A percentile compares a stretch with the other conserved stretches of the same genome.
Conservation (phyloP, 2,888 invertebrate species). For the Troilus luridus region DNA sequence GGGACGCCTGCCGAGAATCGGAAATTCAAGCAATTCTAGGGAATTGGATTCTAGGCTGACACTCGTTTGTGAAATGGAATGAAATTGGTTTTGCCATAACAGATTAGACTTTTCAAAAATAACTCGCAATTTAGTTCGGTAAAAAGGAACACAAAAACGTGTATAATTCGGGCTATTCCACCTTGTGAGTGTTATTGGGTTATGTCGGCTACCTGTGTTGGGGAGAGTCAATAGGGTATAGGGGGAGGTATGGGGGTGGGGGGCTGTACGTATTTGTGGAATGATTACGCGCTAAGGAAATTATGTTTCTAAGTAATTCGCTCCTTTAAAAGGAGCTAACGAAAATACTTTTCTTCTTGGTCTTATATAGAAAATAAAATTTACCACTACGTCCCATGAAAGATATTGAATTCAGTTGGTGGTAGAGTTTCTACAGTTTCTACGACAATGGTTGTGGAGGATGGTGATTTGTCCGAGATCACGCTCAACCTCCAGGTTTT, state of each 20-base stretch:
- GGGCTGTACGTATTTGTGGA: background rate
- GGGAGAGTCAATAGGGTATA: background rate
- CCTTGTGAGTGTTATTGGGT: background rate
- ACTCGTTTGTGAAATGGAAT: slow-evolving; percentile 46
- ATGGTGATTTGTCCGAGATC: no score
- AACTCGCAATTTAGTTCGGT: slow-evolving; percentile 9
- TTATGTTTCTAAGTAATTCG: background rate
- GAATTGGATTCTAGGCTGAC: slow-evolving; percentile 39
- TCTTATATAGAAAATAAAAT: no score
- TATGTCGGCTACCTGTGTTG: background rate
- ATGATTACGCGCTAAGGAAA: background rate
- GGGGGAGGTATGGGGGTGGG: no score
- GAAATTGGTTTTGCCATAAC: slow-evolving; percentile 42
- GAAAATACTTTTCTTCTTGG: no score
- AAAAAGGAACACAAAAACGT: slow-evolving; percentile 33
- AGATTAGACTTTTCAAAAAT: slow-evolving; percentile 42
- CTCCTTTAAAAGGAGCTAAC: no score
- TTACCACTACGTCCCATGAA: no score
- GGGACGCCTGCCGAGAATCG: slow-evolving; percentile 33
- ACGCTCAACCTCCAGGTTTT: no score
- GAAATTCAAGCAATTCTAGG: slow-evolving; percentile 46
- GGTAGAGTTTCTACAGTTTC: no score
- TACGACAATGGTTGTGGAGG: no score
- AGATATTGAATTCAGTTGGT: no score
- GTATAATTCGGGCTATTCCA: slow-evolving; percentile 13